A percentile compares a stretch with the other conserved stretches of the same genome.
Evolutionary conservation across 2,113 vertebrate genomes (phyloP).

Genomic region (Campylomormyrus numenius): DNA sequence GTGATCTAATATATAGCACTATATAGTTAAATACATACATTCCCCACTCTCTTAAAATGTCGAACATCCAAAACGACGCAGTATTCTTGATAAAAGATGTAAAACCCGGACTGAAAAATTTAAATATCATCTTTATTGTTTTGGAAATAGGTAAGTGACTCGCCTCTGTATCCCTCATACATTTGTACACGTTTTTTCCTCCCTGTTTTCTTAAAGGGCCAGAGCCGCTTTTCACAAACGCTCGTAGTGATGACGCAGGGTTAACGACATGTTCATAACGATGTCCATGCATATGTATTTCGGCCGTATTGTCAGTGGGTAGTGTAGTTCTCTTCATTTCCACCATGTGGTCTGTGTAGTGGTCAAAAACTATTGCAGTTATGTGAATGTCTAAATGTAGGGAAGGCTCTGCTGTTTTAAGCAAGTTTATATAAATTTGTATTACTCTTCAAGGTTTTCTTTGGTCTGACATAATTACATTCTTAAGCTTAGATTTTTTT

Average conservation of each 20-base stretch:
- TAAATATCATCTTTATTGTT: slow-evolving; percentile 99
- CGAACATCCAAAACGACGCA: slow-evolving; percentile 69
- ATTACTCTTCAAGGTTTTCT: not conserved
- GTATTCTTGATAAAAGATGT: slow-evolving; percentile 88
- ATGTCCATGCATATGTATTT: not conserved
- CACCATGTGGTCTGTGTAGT: not conserved
- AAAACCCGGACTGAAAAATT: slow-evolving; percentile 92
- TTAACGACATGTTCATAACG: not conserved
- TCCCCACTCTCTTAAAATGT: slow-evolving; percentile 45
- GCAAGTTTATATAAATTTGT: not conserved
- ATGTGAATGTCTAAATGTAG: not conserved
- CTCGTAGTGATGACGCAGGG: slow-evolving; percentile 13
- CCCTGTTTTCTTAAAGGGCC: slow-evolving; percentile 44
- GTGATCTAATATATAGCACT: slow-evolving; percentile 7
- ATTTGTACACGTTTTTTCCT: slow-evolving; percentile 23
- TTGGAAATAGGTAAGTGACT: slow-evolving; percentile 95
- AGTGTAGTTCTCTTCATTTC: slow-evolving; percentile 1
- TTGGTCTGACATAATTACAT: not conserved
- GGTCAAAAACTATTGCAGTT: not conserved
- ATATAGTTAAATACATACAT: slow-evolving; percentile 1
- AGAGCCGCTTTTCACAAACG: not conserved
- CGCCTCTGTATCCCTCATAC: slow-evolving; percentile 13
- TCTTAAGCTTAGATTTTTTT: not conserved
- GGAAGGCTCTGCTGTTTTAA: not conserved
- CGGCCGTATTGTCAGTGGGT: not conserved